These are phyloP conservation scores for Coranthus polyacanthus DNA, from an alignment of 2,797 vertebrate genomes.

Conservation along the genomic window DNA sequence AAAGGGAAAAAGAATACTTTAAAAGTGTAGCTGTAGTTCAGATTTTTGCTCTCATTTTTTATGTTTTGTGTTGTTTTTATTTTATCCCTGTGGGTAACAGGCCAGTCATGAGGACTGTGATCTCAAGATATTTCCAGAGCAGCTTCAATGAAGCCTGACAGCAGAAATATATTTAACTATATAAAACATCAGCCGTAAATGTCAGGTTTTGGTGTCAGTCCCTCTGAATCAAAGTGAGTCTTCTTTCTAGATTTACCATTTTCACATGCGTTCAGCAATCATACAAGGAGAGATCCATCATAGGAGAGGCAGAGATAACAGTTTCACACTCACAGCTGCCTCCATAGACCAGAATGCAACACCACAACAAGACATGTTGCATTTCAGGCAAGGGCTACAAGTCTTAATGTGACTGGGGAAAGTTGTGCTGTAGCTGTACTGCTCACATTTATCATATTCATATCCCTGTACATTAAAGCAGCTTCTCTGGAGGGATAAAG, in stretches of 20 bases:
- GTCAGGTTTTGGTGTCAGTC: constrained; percentile 55
- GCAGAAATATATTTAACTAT: constrained; percentile 54
- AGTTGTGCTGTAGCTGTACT: not conserved
- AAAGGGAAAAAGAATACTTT: not conserved
- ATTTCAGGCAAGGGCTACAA: constrained; percentile 21
- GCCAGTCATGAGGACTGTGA: constrained; percentile 42
- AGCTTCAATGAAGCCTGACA: constrained; percentile 51
- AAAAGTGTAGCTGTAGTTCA: not conserved
- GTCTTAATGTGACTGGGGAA: constrained; percentile 29
- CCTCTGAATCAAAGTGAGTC: constrained; percentile 54
- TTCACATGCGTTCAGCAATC: constrained; percentile 43
- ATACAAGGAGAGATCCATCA: constrained; percentile 51
- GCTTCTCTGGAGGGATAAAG: constrained; percentile 6
- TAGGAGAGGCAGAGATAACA: constrained; percentile 40
- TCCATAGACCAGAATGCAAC: constrained; percentile 58
- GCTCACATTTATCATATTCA: not conserved
- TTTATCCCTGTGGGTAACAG: constrained; percentile 42
- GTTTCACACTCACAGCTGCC: constrained; percentile 58
- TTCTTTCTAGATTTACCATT: constrained; percentile 40
- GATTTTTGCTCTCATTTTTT: constrained; percentile 10
- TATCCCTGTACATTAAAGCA: not conserved
- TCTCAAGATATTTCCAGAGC: constrained; percentile 57
- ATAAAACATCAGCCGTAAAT: constrained; percentile 62
- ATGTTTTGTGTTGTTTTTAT: constrained; percentile 32
- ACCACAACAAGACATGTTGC: constrained; percentile 40